Evolutionary conservation across 2,888 invertebrate species (phyloP).

Genomic region (Cheilosia urbana): DNA sequence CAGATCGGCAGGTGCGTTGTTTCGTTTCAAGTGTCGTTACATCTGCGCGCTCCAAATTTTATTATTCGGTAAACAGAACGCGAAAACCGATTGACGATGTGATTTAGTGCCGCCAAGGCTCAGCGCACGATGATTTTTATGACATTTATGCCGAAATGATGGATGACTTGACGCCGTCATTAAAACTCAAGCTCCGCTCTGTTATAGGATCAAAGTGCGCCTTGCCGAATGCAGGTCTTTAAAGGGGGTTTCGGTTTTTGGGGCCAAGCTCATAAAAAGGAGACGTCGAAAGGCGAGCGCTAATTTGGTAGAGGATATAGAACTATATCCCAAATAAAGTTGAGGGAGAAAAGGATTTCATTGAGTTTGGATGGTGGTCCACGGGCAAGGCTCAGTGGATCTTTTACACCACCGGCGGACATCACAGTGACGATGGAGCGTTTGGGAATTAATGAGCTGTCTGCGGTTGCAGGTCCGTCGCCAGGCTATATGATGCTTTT

Average conservation of each 20-base stretch:
- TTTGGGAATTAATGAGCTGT: constrained; percentile 71
- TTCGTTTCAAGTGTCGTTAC: not conserved
- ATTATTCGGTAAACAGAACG: too few relatives aligned
- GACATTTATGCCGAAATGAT: constrained; percentile 72
- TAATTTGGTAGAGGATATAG: constrained; percentile 52
- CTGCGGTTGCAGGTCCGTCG: constrained; percentile 62
- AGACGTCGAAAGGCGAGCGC: constrained; percentile 50
- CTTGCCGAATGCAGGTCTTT: constrained; percentile 18
- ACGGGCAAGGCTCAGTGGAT: not conserved
- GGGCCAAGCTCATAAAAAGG: constrained; percentile 45
- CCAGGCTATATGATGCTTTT: constrained; percentile 54
- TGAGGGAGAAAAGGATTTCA: constrained; percentile 38
- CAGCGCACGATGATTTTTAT: constrained; percentile 39
- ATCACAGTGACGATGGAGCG: constrained; percentile 8
- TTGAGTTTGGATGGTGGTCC: constrained; percentile 51
- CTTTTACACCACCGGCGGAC: constrained; percentile 58
- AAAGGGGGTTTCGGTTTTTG: constrained; percentile 6
- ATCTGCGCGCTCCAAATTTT: not conserved
- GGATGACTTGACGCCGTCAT: constrained; percentile 69
- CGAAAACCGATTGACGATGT: constrained; percentile 33
- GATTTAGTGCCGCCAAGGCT: constrained; percentile 47
- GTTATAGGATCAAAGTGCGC: constrained; percentile 52
- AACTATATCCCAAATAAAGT: not conserved
- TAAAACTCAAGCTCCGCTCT: not conserved
- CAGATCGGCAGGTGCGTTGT: not conserved